These are phyloP conservation scores for Mormyrus proboscirostris DNA, from an alignment of 2,797 vertebrate genomes.

Conservation along the genomic window DNA sequence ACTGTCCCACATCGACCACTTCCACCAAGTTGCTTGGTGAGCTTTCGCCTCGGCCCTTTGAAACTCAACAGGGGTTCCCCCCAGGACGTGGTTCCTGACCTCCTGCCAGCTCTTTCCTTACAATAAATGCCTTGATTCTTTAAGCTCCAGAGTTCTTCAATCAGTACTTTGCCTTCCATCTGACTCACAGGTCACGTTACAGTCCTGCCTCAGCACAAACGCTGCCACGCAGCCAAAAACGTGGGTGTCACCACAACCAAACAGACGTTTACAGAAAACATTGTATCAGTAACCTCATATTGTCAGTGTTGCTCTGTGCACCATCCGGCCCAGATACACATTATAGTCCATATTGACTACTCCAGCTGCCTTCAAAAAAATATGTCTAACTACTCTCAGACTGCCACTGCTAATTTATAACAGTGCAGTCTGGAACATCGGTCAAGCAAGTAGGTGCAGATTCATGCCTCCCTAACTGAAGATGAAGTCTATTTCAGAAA, in stretches of 20 bases:
- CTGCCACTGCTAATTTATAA: background rate
- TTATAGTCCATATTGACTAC: background rate
- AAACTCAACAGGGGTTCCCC: background rate
- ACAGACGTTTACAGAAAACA: background rate
- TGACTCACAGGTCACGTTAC: background rate
- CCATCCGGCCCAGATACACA: background rate
- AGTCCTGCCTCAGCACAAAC: background rate
- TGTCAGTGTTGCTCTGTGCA: background rate
- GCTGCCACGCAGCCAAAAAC: background rate
- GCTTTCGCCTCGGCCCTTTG: background rate
- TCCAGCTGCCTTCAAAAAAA: background rate
- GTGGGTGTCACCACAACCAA: background rate
- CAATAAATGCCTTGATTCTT: constrained; percentile 11
- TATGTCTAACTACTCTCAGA: background rate
- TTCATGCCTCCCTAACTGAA: background rate
- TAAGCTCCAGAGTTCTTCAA: background rate
- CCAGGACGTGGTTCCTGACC: background rate
- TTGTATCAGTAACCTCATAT: background rate
- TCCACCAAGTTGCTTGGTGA: background rate
- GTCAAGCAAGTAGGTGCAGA: background rate
- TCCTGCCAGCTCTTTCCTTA: background rate
- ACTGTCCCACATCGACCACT: background rate
- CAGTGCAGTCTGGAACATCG: background rate
- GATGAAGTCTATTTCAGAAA: background rate
- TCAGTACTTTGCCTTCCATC: background rate